These are phyloP conservation scores for Falco peregrinus DNA, from an alignment of 2,797 vertebrate species.

Conservation along the genomic window DNA sequence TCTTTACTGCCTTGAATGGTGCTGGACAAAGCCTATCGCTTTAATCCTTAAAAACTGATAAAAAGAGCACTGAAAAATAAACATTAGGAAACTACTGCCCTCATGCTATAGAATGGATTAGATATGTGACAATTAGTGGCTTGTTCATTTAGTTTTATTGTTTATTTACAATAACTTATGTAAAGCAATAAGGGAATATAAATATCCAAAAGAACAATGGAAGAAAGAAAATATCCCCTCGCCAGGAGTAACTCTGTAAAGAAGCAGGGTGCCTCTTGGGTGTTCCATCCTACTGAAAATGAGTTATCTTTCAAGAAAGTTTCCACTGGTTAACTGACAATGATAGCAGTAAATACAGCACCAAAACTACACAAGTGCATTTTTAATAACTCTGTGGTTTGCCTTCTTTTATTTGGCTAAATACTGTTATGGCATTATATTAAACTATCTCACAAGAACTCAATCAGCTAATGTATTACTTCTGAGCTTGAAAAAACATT, in stretches of 20 bases:
- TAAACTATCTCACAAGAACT: not conserved
- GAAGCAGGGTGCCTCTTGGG: not conserved
- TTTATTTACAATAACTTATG: not conserved
- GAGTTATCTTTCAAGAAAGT: not conserved
- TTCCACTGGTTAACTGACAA: not conserved
- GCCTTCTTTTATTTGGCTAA: conserved; percentile 21
- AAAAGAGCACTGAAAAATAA: not conserved
- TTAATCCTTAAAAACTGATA: not conserved
- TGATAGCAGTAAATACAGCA: not conserved
- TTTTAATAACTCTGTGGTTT: not conserved
- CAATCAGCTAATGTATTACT: not conserved
- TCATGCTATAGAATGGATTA: not conserved
- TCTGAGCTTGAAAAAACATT: not conserved
- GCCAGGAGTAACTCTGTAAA: not conserved
- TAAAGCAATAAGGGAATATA: not conserved
- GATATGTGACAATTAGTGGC: not conserved
- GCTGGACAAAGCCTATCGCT: not conserved
- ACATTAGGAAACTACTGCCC: not conserved
- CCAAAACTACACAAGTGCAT: not conserved
- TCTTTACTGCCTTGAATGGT: not conserved
- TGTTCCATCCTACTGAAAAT: not conserved
- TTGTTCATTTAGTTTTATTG: not conserved
- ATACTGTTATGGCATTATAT: not conserved
- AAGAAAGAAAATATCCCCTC: not conserved
- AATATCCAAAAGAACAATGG: not conserved